Evolutionary conservation across 2,888 invertebrate species (phyloP), one percentile per base, ranked within the genome.

Genomic region (Zygothrica quintamaculata): DNA sequence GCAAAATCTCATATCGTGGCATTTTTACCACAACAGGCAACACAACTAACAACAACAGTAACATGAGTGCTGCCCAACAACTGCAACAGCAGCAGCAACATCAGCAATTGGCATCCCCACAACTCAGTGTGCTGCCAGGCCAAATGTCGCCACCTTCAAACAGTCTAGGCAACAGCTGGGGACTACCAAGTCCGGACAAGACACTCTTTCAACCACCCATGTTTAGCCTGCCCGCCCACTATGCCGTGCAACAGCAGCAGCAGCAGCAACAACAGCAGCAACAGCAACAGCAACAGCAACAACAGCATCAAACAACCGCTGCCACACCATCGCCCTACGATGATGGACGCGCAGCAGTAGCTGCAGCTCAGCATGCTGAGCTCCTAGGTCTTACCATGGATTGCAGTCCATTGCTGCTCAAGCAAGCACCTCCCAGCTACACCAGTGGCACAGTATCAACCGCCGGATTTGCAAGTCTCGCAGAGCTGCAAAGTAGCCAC

Each of bases 1-100:
- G 90, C 74, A 93, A 92, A 90, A 92, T 93, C 87, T 92, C 92
- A 79, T 95, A 95, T 92, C 93, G 94, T 71, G 94, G 94, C 62
- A 94, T 95, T 62, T 95, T 96, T 91, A 94, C 95, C 71, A 94
- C 95, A 59, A 93, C 95, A 80, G 92, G 92, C 89, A 92, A 89
- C 90, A 89, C 89, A 88, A 91, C 84, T 89, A 92, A 39, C 88
- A 92, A 67, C 50, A 92, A 39, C 88, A 92, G 60, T 46, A 36
- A 44, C 7, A 71, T 84, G 88, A 88, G 88, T 46, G 81, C 84
- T 18, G 74, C 61, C 16, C 74, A 52, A n/a, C 85, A 59, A 37
- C 77, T 56, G 44, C 89, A 80, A 59, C 88, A 76, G 53, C 82
- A 50, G 34, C 89, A 84, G 62, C 65, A 88, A 12, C 86, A 85